phyloP scores from a whole-genome alignment of 2,888 invertebrate genomes.

The Antitype chi region DNA sequence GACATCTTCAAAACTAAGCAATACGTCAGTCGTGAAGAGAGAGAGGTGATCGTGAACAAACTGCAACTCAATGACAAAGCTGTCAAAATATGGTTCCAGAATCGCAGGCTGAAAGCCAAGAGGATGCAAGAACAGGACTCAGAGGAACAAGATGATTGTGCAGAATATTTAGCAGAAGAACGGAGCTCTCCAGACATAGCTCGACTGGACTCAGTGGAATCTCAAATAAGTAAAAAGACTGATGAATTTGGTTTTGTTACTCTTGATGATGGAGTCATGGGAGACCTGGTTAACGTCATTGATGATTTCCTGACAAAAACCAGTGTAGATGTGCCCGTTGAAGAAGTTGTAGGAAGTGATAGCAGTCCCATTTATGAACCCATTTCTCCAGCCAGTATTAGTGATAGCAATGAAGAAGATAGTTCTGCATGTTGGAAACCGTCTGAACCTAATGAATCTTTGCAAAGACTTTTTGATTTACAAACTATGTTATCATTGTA shows the following conservation, averaged over 20 bases:
- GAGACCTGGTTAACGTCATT: slow-evolving; percentile 72
- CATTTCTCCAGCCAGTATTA: slow-evolving; percentile 77
- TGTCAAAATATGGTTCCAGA: slow-evolving; percentile 95
- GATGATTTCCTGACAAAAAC: slow-evolving; percentile 67
- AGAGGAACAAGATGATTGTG: slow-evolving; percentile 34
- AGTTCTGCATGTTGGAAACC: slow-evolving; percentile 65
- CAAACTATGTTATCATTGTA: slow-evolving; percentile 58
- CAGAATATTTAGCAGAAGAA: slow-evolving; percentile 26
- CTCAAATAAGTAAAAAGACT: slow-evolving; percentile 72
- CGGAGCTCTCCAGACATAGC: slow-evolving; percentile 46
- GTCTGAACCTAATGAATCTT: slow-evolving; percentile 63
- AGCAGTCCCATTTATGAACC: slow-evolving; percentile 75
- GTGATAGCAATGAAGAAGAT: slow-evolving; percentile 61
- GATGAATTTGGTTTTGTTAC: slow-evolving; percentile 77
- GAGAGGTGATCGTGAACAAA: slow-evolving; percentile 91
- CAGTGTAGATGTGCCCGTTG: slow-evolving; percentile 32
- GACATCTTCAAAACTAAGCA: slow-evolving; percentile 92
- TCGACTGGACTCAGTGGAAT: slow-evolving; percentile 74
- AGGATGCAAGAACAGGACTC: slow-evolving; percentile 78
- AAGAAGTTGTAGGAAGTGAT: slow-evolving; percentile 34
- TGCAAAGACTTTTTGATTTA: slow-evolving; percentile 70
- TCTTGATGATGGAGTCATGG: slow-evolving; percentile 74
- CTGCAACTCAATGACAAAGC: slow-evolving; percentile 92
- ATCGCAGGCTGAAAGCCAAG: slow-evolving; percentile 92
- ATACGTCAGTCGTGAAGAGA: slow-evolving; percentile 93